Percentiles rank a stretch among this genome's conserved stretches.
Conservation (phyloP, 2,797 vertebrate genomes). For the Neostethus bicornis region DNA sequence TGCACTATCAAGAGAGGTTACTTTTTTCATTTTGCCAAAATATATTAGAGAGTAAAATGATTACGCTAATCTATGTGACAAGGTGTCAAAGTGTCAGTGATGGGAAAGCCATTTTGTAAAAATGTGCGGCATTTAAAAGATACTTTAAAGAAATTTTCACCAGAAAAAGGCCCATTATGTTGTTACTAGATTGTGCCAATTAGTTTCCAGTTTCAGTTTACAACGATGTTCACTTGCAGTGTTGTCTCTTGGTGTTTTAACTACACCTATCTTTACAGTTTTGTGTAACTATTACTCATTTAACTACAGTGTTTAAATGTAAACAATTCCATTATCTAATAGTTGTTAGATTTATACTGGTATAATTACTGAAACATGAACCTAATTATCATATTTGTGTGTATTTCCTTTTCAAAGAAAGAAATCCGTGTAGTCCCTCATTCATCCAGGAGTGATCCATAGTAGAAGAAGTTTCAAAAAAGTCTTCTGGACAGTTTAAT, state of each 20-base stretch:
- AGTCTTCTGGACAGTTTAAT: no score
- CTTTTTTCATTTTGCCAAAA: slow-evolving; percentile 5
- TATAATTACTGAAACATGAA: not conserved
- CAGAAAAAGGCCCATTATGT: not conserved
- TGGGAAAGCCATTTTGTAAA: slow-evolving; percentile 2
- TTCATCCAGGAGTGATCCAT: no score
- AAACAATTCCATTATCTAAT: no score
- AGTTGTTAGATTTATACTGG: not conserved
- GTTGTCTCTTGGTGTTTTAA: not conserved
- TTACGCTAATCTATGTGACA: slow-evolving; percentile 4
- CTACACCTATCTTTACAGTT: not conserved
- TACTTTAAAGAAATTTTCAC: slow-evolving; percentile 5
- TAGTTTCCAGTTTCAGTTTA: not conserved
- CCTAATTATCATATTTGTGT: not conserved
- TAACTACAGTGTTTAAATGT: not conserved
- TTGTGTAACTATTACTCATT: not conserved
- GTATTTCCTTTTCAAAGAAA: not conserved
- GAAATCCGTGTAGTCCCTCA: no score
- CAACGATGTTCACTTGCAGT: not conserved
- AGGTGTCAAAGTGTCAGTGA: not conserved
- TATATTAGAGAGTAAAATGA: slow-evolving; percentile 14
- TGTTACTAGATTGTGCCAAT: not conserved
- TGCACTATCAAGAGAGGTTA: slow-evolving; percentile 3
- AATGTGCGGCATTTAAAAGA: slow-evolving; percentile 10
- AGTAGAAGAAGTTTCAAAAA: no score